Percentiles rank a stretch among this genome's conserved stretches.
These are phyloP conservation scores for Gymnarchus niloticus DNA, from an alignment of 2,113 vertebrate species.

Conservation along the genomic window DNA sequence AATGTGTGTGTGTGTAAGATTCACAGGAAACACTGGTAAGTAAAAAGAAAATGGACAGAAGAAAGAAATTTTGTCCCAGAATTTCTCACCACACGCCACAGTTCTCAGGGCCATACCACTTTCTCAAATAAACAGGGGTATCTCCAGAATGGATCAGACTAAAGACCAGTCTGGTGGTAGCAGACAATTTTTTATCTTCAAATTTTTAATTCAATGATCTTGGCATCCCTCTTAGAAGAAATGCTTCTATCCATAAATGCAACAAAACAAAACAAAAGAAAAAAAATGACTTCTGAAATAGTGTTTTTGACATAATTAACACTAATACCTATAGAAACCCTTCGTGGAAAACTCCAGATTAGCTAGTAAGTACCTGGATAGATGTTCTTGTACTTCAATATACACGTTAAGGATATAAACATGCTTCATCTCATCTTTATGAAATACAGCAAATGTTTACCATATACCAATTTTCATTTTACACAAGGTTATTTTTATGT, in stretches of 20 bases:
- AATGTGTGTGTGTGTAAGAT: background rate
- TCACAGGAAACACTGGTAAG: background rate
- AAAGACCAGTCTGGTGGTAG: background rate
- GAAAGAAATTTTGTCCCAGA: background rate
- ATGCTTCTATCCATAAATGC: background rate
- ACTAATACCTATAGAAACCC: background rate
- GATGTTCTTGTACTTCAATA: background rate
- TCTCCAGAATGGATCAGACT: background rate
- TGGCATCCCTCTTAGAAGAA: background rate
- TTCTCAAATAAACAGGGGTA: background rate
- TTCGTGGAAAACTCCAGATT: background rate
- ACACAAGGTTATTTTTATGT: no score
- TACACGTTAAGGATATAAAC: background rate
- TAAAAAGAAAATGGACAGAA: background rate
- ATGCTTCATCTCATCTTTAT: background rate
- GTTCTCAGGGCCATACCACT: constrained; percentile 16
- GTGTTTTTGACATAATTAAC: background rate
- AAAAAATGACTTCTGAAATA: background rate
- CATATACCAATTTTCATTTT: background rate
- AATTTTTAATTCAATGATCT: background rate
- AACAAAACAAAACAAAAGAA: background rate
- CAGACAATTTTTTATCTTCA: background rate
- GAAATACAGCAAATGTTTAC: background rate
- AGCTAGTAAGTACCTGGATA: background rate
- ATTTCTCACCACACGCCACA: constrained; percentile 10